phyloP scores from a whole-genome alignment of 1,140 invertebrate species.

The Thaumetopoea pityocampa region DNA sequence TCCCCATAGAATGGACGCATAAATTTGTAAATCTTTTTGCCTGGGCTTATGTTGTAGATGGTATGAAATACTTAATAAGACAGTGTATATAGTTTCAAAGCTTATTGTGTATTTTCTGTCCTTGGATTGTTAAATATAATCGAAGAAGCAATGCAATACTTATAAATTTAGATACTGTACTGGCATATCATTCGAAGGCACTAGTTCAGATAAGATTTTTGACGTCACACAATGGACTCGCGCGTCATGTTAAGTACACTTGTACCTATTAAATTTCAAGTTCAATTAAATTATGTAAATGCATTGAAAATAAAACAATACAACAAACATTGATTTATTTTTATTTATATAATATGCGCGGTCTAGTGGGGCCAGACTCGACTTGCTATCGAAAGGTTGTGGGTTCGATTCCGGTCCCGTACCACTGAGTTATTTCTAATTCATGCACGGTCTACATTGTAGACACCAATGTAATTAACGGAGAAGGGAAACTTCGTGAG shows the following conservation, averaged over 20 bases:
- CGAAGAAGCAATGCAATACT: slow-evolving; percentile 37
- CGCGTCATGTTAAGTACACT: slow-evolving; percentile 42
- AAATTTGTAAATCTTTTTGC: slow-evolving; percentile 7
- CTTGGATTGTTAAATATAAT: slow-evolving; percentile 22
- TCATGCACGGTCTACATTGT: too few relatives aligned
- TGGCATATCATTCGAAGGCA: slow-evolving; percentile 58
- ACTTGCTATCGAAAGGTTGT: too few relatives aligned
- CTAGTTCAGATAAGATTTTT: slow-evolving; percentile 47
- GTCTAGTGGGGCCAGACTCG: too few relatives aligned
- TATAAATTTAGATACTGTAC: slow-evolving; percentile 43
- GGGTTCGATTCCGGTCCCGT: too few relatives aligned
- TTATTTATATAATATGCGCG: slow-evolving; percentile 6
- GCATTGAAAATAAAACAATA: slow-evolving; percentile 52
- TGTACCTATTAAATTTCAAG: slow-evolving; percentile 41
- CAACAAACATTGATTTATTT: slow-evolving; percentile 24
- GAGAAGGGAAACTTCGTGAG: too few relatives aligned
- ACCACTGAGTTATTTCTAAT: too few relatives aligned
- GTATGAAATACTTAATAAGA: background rate
- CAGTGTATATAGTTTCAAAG: background rate
- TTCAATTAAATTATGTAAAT: slow-evolving; percentile 48
- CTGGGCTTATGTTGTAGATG: slow-evolving; percentile 1
- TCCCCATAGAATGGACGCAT: background rate
- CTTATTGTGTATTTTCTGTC: background rate
- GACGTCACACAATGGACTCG: slow-evolving; percentile 42
- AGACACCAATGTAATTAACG: too few relatives aligned